phyloP scores from a whole-genome alignment of 2,797 vertebrate species.

The Nannoperca obscura region DNA sequence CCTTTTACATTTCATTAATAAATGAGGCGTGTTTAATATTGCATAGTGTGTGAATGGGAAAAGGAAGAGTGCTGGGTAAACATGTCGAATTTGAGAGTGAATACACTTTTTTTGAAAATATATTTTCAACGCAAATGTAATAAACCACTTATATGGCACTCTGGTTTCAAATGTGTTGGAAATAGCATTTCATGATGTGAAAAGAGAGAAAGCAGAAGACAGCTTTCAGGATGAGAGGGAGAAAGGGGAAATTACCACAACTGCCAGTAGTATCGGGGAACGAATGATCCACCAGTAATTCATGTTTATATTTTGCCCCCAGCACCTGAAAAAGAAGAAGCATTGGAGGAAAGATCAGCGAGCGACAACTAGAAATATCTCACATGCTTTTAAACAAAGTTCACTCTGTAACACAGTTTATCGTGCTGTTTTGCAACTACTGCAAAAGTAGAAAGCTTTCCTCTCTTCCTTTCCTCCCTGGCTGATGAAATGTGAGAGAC shows the following conservation, averaged over 20 bases:
- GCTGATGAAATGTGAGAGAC: conserved; percentile 24
- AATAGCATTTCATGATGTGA: background rate
- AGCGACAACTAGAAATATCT: conserved; percentile 5
- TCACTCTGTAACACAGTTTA: background rate
- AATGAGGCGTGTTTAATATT: conserved; percentile 60
- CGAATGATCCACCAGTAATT: conserved; percentile 98
- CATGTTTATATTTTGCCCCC: conserved; percentile 93
- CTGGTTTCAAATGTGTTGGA: background rate
- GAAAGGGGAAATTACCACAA: conserved; percentile 88
- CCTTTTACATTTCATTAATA: conserved; percentile 60
- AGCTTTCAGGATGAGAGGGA: background rate
- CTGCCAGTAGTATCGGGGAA: conserved; percentile 91
- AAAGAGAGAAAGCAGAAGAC: background rate
- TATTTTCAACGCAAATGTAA: background rate
- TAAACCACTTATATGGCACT: background rate
- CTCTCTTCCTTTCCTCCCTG: background rate
- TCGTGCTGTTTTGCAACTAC: background rate
- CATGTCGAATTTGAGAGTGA: conserved; percentile 7
- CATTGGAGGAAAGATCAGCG: conserved; percentile 18
- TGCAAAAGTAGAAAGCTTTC: conserved; percentile 17
- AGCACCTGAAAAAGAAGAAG: conserved; percentile 87
- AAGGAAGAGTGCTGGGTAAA: background rate
- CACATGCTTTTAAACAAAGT: background rate
- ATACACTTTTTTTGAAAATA: background rate
- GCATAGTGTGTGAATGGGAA: conserved; percentile 14